Conservation (phyloP, 2,113 vertebrate genomes). For the Pardalotus punctatus region DNA sequence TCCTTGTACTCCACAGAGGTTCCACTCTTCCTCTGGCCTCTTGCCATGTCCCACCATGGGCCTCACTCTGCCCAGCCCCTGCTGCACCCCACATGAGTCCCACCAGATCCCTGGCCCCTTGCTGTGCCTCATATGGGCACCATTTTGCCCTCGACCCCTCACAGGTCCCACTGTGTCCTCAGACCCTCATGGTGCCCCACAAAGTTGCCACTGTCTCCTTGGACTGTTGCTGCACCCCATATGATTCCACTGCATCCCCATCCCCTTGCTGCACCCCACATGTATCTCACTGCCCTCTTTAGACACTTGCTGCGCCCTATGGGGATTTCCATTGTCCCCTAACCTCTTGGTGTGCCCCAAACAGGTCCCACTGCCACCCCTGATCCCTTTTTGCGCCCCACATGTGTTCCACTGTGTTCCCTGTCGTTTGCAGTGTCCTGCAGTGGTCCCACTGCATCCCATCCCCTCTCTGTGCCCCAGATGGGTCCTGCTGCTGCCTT, state of each 20-base stretch:
- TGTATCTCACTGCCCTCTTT: background rate
- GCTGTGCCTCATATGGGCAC: accelerated
- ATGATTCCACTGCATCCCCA: background rate
- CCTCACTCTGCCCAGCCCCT: background rate
- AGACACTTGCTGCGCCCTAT: background rate
- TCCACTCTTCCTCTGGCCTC: background rate
- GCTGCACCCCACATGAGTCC: background rate
- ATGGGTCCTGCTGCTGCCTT: background rate
- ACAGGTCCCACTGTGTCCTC: background rate
- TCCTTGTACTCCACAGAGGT: background rate
- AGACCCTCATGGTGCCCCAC: background rate
- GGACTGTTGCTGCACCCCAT: background rate
- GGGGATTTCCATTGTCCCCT: no score
- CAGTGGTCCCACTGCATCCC: background rate
- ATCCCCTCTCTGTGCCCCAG: background rate
- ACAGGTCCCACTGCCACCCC: no score
- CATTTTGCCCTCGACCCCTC: background rate
- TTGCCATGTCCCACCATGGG: background rate
- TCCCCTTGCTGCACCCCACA: background rate
- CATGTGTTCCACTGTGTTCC: background rate
- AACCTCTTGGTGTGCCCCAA: background rate
- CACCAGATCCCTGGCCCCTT: background rate
- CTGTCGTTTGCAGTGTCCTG: background rate
- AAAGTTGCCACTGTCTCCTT: background rate
- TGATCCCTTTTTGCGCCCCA: background rate